A percentile compares a stretch with the other conserved stretches of the same genome.
These are phyloP conservation scores for Virgularia gustaviana DNA, from an alignment of 92 coral and sea anemone species.

Conservation along the genomic window DNA sequence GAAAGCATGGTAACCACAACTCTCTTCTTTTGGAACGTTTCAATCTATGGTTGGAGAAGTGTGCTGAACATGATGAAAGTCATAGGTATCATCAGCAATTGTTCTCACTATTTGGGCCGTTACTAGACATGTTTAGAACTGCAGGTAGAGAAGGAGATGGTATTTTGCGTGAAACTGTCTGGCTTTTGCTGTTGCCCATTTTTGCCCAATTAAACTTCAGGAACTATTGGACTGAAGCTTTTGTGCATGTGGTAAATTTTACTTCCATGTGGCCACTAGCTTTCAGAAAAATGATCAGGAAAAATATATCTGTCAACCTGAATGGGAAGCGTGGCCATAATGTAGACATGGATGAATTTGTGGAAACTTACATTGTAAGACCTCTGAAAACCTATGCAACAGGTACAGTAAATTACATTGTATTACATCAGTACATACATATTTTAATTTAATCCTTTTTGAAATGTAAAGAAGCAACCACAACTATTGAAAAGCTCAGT, in stretches of 20 bases:
- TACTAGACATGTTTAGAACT: slow-evolving; percentile 14
- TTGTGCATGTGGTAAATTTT: slow-evolving; percentile 46
- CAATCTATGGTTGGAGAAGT: slow-evolving; percentile 20
- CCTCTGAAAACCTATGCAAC: slow-evolving; percentile 46
- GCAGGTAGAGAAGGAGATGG: slow-evolving; percentile 33
- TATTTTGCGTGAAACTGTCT: slow-evolving; percentile 28
- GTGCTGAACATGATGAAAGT: not conserved
- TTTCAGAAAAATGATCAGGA: not conserved
- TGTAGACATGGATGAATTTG: slow-evolving; percentile 51
- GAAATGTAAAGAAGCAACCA: too few species aligned
- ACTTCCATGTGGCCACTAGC: slow-evolving; percentile 45
- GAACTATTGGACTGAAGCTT: slow-evolving; percentile 48
- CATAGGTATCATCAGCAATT: slow-evolving; percentile 40
- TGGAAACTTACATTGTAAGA: slow-evolving; percentile 42
- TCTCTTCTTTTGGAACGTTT: slow-evolving; percentile 3
- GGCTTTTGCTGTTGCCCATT: slow-evolving; percentile 33
- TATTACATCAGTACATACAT: too few species aligned
- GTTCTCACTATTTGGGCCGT: slow-evolving; percentile 46
- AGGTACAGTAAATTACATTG: too few species aligned
- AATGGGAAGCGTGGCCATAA: slow-evolving; percentile 37
- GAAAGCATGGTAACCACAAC: slow-evolving; percentile 28
- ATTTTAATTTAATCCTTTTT: too few species aligned
- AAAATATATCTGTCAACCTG: slow-evolving; percentile 23
- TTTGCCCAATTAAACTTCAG: slow-evolving; percentile 23
- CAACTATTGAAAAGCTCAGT: too few species aligned